Evolutionary conservation across 2,113 vertebrate species (phyloP).

Genomic region (Gulo gulo): DNA sequence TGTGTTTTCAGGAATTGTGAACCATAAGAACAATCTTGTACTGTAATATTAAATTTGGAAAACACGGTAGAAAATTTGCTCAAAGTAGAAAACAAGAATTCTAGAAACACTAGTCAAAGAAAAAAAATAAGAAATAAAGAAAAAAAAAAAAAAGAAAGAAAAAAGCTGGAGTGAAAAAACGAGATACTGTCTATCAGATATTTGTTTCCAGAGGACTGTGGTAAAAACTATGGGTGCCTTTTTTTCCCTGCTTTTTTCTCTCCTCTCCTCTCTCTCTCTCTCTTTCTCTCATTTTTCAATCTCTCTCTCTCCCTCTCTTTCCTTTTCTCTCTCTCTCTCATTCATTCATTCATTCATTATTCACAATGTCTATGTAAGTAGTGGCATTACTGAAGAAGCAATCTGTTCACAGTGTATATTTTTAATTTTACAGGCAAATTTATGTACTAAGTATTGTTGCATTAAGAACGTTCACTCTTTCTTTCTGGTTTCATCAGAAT

Average conservation of each 20-base stretch:
- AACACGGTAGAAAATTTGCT: background rate
- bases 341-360: background rate
- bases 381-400: background rate
- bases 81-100: background rate
- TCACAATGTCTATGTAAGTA: background rate
- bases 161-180: background rate
- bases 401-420: background rate
- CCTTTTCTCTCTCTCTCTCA: background rate
- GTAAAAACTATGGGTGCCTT: background rate
- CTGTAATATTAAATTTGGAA: background rate
- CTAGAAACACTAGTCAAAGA: background rate
- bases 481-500: background rate
- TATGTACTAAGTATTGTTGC: background rate
- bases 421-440: background rate
- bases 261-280: background rate
- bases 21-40: background rate
- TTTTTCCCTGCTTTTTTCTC: background rate
- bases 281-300: background rate
- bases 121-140: background rate
- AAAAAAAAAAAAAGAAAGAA: background rate
- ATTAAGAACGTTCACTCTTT: background rate
- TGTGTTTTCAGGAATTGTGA: background rate
- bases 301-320: background rate
- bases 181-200: background rate
- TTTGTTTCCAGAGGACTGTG: background rate